phyloP scores from a whole-genome alignment of 1,140 invertebrate genomes.

The Neodiprion lecontei region DNA sequence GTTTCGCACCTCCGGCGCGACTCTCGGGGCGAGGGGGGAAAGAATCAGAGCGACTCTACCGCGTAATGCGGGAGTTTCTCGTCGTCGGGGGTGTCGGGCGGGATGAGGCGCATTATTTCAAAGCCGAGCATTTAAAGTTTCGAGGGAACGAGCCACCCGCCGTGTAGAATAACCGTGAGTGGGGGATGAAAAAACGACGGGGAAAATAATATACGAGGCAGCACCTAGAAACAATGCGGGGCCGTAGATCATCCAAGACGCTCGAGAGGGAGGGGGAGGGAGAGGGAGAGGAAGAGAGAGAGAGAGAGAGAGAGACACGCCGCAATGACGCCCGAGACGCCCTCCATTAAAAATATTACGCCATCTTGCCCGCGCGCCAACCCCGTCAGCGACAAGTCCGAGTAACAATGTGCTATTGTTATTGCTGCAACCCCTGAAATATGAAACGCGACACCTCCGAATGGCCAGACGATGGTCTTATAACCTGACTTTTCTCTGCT shows the following conservation, averaged over 20 bases:
- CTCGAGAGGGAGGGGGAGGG: background rate
- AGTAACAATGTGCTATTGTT: slow-evolving; percentile 38
- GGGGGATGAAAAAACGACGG: slow-evolving; percentile 16
- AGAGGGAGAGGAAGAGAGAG: no score
- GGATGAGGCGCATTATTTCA: no score
- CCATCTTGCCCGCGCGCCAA: slow-evolving; percentile 43
- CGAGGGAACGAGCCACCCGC: no score
- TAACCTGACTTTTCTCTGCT: background rate
- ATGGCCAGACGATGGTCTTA: background rate
- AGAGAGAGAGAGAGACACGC: background rate
- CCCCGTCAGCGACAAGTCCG: slow-evolving; percentile 26
- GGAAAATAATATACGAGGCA: slow-evolving; percentile 50
- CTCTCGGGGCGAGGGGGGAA: no score
- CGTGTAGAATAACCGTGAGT: background rate
- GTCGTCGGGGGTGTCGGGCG: no score
- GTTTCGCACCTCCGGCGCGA: no score
- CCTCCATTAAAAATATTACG: slow-evolving; percentile 59
- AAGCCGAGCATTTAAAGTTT: no score
- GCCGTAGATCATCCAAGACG: slow-evolving; percentile 50
- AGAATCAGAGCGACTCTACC: no score
- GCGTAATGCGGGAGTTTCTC: no score
- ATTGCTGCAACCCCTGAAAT: background rate
- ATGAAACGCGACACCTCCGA: background rate
- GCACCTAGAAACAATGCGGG: slow-evolving; percentile 50
- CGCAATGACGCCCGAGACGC: slow-evolving; percentile 30